Percentiles rank a stretch among this genome's conserved stretches.
These are phyloP conservation scores for Acheta domesticus DNA, from an alignment of 2,888 invertebrate genomes.

Conservation along the genomic window DNA sequence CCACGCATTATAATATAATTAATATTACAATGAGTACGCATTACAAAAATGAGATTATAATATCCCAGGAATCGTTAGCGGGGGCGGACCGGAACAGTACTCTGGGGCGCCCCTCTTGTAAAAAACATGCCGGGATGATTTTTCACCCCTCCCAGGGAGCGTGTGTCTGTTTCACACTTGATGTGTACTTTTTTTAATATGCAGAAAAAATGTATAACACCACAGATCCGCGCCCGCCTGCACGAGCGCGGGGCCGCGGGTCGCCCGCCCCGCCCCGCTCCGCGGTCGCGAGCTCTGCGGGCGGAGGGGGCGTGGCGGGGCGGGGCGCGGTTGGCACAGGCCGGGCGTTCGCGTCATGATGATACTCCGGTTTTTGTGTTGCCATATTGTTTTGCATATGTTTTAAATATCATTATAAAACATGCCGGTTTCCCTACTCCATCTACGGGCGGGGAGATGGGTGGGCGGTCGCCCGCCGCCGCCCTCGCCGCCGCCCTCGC, in stretches of 20 bases:
- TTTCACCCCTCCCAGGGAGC: background rate
- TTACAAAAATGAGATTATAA: slow-evolving; percentile 18
- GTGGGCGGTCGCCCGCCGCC: too few relatives aligned
- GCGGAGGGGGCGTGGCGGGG: slow-evolving; percentile 4
- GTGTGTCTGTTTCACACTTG: slow-evolving; percentile 9
- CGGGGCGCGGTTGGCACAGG: background rate
- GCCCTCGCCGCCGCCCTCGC: background rate
- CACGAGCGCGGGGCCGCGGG: background rate
- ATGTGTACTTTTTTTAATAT: slow-evolving; percentile 18
- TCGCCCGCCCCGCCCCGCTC: background rate
- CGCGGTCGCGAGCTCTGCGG: background rate
- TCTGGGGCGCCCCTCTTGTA: background rate
- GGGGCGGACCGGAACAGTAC: background rate
- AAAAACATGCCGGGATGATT: background rate
- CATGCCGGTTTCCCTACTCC: slow-evolving; percentile 9
- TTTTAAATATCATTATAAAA: slow-evolving; percentile 9
- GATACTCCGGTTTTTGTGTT: slow-evolving; percentile 10
- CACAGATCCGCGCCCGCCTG: background rate
- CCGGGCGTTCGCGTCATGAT: slow-evolving; percentile 19
- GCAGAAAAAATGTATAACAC: slow-evolving; percentile 18
- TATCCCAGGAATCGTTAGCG: slow-evolving; percentile 18
- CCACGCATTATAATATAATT: slow-evolving; percentile 1
- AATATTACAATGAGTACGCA: background rate
- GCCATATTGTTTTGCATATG: slow-evolving; percentile 18
- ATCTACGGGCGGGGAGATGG: background rate